These are phyloP conservation scores for Meliscaeva auricollis DNA, from an alignment of 2,888 invertebrate species.

Conservation along the genomic window DNA sequence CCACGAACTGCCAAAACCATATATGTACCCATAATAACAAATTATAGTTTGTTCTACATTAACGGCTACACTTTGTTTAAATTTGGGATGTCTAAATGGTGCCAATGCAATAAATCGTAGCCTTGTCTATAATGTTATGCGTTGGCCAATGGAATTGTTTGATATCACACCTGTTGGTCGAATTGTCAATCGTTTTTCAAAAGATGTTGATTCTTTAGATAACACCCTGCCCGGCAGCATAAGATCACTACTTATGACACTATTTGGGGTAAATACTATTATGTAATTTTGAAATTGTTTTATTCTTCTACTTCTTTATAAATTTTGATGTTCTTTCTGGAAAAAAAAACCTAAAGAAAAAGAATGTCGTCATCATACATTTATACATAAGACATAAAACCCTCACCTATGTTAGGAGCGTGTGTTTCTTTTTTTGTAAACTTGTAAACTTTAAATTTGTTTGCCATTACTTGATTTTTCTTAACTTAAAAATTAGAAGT, in stretches of 20 bases:
- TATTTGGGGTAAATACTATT: conserved; percentile 84
- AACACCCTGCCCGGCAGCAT: conserved; percentile 84
- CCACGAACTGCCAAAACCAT: neutral
- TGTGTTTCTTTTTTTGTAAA: neutral
- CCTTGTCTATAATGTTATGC: conserved; percentile 87
- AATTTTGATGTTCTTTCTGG: neutral
- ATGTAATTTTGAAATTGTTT: conserved; percentile 17
- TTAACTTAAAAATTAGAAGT: neutral
- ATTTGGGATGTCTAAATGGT: conserved; percentile 85
- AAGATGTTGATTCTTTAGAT: conserved; percentile 87
- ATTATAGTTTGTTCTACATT: conserved; percentile 78
- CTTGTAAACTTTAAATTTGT: neutral
- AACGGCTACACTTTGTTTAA: conserved; percentile 82
- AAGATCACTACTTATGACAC: conserved; percentile 83
- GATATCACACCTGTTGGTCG: conserved; percentile 92
- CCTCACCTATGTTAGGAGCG: neutral
- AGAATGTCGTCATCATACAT: neutral
- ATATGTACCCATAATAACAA: no score
- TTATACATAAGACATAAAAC: neutral
- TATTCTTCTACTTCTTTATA: conserved; percentile 16
- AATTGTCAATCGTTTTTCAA: conserved; percentile 88
- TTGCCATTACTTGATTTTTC: conserved; percentile 47
- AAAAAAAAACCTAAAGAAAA: neutral
- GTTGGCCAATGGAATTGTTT: conserved; percentile 90
- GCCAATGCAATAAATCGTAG: conserved; percentile 86